phyloP scores from a whole-genome alignment of 2,888 invertebrate species.

The Heteropelma amictum region DNA sequence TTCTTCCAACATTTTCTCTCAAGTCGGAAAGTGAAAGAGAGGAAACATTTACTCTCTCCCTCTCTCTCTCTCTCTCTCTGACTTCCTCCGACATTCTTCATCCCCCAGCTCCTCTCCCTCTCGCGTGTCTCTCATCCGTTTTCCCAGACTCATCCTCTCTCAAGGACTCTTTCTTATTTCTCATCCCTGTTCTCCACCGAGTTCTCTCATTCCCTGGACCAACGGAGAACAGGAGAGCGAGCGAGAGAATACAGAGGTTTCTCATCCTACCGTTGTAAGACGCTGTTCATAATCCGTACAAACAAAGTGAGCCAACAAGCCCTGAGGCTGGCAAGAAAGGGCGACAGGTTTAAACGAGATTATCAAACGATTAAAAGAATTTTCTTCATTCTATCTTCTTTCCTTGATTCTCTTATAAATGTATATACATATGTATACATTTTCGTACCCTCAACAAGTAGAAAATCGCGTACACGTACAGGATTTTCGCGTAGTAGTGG shows the following conservation, averaged over 20 bases:
- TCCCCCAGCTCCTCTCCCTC: background rate
- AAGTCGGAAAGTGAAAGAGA: slow-evolving; percentile 31
- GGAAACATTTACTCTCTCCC: slow-evolving; percentile 17
- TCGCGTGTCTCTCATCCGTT: background rate
- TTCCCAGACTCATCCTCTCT: slow-evolving; percentile 29
- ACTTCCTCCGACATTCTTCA: background rate
- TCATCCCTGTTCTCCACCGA: slow-evolving; percentile 20
- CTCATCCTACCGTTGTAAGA: slow-evolving; percentile 37
- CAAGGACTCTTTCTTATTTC: slow-evolving; percentile 38
- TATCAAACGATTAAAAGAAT: slow-evolving; percentile 76
- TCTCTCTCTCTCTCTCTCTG: slow-evolving; percentile 16
- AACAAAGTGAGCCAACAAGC: slow-evolving; percentile 67
- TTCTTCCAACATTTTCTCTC: slow-evolving; percentile 24
- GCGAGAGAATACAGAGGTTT: slow-evolving; percentile 7
- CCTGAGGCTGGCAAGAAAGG: slow-evolving; percentile 56
- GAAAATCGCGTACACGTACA: background rate
- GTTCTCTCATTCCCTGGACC: slow-evolving; percentile 24
- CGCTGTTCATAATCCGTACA: slow-evolving; percentile 70
- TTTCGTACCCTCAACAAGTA: background rate
- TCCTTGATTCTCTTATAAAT: background rate
- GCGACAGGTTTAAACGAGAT: slow-evolving; percentile 73
- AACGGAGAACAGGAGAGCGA: slow-evolving; percentile 17
- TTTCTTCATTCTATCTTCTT: slow-evolving; percentile 55
- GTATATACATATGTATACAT: background rate
- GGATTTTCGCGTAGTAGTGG: too few relatives aligned